Conservation (phyloP, 2,113 vertebrate species). For the Notarius quadriscutis region DNA sequence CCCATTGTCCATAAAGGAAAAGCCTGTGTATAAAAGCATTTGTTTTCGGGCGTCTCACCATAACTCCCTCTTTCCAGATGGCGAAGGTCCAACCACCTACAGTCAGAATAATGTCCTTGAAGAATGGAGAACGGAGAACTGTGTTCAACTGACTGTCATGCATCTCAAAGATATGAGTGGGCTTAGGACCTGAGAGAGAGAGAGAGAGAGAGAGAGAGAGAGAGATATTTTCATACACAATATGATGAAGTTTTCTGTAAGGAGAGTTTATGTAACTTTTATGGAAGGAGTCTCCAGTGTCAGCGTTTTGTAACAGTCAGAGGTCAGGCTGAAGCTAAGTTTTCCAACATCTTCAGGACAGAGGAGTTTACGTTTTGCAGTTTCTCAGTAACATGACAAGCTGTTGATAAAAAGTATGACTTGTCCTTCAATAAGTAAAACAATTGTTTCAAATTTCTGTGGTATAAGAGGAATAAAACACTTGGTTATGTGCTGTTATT, state of each 20-base stretch:
- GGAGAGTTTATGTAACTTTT: neutral
- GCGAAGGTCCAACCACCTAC: slow-evolving; percentile 81
- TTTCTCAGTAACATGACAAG: no score
- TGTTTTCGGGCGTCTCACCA: slow-evolving; percentile 69
- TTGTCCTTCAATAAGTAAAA: neutral
- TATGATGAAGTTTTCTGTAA: neutral
- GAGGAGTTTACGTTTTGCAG: no score
- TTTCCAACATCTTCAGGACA: no score
- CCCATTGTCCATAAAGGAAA: neutral
- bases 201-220: slow-evolving; percentile 17
- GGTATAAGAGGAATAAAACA: no score
- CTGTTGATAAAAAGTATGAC: no score
- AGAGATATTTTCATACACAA: neutral
- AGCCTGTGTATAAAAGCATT: no score
- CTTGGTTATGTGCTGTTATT: no score
- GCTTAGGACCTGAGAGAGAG: slow-evolving; percentile 66
- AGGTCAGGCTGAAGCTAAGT: no score
- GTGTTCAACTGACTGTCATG: slow-evolving; percentile 80
- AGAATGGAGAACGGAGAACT: slow-evolving; percentile 86
- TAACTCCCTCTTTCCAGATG: slow-evolving; percentile 88
- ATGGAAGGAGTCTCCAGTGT: neutral
- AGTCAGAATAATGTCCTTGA: slow-evolving; percentile 83
- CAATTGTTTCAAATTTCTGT: no score
- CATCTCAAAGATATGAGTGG: slow-evolving; percentile 57
- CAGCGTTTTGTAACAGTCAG: neutral